Base-by-base conservation (phyloP, 2,888 invertebrate genomes). In the Hemithea aestivaria region DNA sequence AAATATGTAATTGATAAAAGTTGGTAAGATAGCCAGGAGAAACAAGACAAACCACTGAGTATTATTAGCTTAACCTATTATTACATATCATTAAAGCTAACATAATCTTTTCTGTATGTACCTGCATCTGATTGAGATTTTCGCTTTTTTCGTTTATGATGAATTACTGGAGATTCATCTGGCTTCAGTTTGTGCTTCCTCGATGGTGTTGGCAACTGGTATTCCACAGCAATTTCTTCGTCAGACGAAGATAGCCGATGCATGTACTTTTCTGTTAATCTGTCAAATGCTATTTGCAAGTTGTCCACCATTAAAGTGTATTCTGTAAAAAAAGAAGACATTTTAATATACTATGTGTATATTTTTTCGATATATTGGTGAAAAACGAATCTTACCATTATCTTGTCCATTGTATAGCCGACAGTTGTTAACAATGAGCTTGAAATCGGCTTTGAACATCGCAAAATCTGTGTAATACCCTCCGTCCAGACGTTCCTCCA, bases 381-480 rank as follows among this genome's bases (percentile, higher is more conserved):
- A 2, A 31, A 33, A 21, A 0, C n/a, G 10, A 41, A 40, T 35
- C 81, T 83, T 73, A 96, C 97, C 97, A 88, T 96, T 97, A 63
- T 96, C 94, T 56, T 94, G 93, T 35, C 97, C 97, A 87, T 97
- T 97, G 73, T 97, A 98, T 34, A 95, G 88, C 33, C 94, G 90
- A 73, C 97, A 97, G 73, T 97, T 98, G 62, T 96, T 95, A 6
- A 97, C 95, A 65, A 98, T 97, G 38, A 96, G 89, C 63, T 94
- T 93, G 75, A 98, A 96, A 79, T 97, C 97, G 6, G 91, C 91
- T 66, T 93, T 93, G 70, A 96, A 96, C 82, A 94, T 93, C 33
- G 90, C 89, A 59, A 94, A 92, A 52, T 90, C 92, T 23, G 91
- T 90, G 68, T 97, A 96, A 59, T 92, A 91, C 12, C 95, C 94